Evolutionary conservation across 2,797 vertebrate species (phyloP), one percentile per base, ranked within the genome.

Genomic region (Argya squamiceps): DNA sequence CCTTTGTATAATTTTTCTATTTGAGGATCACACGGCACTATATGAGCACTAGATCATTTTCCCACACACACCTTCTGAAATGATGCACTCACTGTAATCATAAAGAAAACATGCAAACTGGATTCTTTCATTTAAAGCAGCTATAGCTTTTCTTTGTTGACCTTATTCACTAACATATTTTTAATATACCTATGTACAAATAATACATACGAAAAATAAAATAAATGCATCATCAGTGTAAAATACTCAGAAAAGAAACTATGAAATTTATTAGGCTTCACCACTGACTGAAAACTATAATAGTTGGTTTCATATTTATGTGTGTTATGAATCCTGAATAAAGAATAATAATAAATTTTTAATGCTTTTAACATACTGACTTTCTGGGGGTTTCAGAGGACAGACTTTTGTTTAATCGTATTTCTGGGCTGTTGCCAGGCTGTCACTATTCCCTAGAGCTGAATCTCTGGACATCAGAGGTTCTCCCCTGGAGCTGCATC

Each of bases 401-500:
- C 30, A 86, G 70, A 73, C 37, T 82, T 95, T 37, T 65, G 55
- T 88, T 92, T 95, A 94, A 92, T 90, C 1, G 0, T 68, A 70
- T 84, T 90, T 94, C 85, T 88, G 80, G 79, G 32, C 83, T 67
- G 56, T 80, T 94, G 67, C 80, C 85, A 95, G 80, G 88, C 59
- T 91, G 91, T 43, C 77, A 79, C 44, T 79, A 36, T 84, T 94
- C 91, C 83, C 85, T 77, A 73, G 88, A 88, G 85, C 67, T 82
- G 82, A 87, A 74, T 88, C 55, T 86, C 74, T 73, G 92, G 85
- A 95, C 74, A 81, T 96, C 89, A 92, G 91, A 94, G 55, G 59
- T 79, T 92, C 11, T 95, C 24, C 83, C 94, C 79, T 84, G 91
- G 56, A 95, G 94, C 94, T 93, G 88, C 84, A 93, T 88, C 80